Evolutionary conservation across 1,140 invertebrate species (phyloP).

Genomic region (Bilobella aurantiaca): DNA sequence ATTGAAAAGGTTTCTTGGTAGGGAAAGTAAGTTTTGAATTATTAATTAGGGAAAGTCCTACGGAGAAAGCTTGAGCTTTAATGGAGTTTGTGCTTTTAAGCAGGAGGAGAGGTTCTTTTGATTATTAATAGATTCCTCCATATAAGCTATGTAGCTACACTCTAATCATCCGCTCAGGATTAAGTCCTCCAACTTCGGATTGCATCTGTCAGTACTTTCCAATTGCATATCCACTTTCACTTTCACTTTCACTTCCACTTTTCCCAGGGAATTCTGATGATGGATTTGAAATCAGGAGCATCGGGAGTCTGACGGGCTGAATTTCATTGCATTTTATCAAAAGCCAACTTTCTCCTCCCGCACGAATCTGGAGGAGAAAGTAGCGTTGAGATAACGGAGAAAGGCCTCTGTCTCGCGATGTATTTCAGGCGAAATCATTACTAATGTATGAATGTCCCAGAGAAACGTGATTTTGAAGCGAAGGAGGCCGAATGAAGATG

Average conservation of each 20-base stretch:
- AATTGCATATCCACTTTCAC: neutral
- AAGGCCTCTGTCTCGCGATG: neutral
- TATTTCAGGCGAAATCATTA: neutral
- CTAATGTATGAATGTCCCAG: conserved; percentile 7
- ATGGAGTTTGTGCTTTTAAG: no score
- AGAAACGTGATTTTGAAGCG: neutral
- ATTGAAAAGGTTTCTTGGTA: no score
- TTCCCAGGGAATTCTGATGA: neutral
- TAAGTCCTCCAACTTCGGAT: neutral
- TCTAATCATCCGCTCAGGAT: neutral
- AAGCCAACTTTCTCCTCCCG: neutral
- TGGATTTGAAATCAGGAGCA: neutral
- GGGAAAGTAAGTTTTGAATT: no score
- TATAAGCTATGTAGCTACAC: neutral
- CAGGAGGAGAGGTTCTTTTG: no score
- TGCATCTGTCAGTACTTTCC: neutral
- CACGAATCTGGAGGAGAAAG: no score
- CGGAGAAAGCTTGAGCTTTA: no score
- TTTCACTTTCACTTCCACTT: no score
- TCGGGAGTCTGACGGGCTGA: neutral
- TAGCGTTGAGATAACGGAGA: neutral
- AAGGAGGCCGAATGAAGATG: neutral
- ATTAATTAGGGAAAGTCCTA: no score
- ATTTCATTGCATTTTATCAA: neutral
- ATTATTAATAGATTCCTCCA: neutral